A percentile compares a stretch with the other conserved stretches of the same genome.
Conservation (phyloP, 2,888 invertebrate species). For the Conomelus anceps region DNA sequence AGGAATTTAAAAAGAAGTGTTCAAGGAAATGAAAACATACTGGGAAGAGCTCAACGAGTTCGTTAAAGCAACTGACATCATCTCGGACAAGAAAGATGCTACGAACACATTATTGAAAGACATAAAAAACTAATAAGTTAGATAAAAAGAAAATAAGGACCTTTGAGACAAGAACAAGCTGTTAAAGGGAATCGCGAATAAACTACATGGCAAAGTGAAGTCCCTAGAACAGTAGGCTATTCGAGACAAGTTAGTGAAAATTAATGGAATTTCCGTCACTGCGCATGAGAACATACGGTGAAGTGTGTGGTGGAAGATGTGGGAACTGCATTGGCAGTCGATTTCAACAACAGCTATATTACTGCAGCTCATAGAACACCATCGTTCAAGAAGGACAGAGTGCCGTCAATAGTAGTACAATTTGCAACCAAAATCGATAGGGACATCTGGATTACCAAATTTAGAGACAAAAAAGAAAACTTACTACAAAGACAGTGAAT, state of each 20-base stretch:
- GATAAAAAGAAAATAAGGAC: slow-evolving; percentile 1
- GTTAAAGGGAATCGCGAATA: background rate
- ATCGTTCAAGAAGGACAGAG: slow-evolving; percentile 1
- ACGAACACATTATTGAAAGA: background rate
- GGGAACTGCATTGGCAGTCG: slow-evolving; percentile 1
- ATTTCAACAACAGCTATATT: background rate
- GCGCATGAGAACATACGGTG: background rate
- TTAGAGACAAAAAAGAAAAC: background rate
- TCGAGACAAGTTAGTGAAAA: background rate
- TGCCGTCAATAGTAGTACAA: slow-evolving; percentile 14
- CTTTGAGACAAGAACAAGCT: background rate
- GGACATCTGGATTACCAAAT: slow-evolving; percentile 2
- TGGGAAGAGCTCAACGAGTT: background rate
- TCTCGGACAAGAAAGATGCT: background rate
- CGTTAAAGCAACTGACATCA: background rate
- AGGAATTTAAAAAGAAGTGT: slow-evolving; percentile 2
- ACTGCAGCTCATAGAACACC: slow-evolving; percentile 6
- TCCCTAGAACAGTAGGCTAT: slow-evolving; percentile 5
- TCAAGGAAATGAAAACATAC: background rate
- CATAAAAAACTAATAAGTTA: background rate
- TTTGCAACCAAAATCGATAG: background rate
- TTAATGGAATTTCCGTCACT: slow-evolving; percentile 7
- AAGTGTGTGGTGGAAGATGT: slow-evolving; percentile 11
- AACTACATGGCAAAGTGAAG: background rate
- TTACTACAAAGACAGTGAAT: background rate